Evolutionary conservation across 2,797 vertebrate genomes (phyloP).

Genomic region (Bradypodion pumilum): DNA sequence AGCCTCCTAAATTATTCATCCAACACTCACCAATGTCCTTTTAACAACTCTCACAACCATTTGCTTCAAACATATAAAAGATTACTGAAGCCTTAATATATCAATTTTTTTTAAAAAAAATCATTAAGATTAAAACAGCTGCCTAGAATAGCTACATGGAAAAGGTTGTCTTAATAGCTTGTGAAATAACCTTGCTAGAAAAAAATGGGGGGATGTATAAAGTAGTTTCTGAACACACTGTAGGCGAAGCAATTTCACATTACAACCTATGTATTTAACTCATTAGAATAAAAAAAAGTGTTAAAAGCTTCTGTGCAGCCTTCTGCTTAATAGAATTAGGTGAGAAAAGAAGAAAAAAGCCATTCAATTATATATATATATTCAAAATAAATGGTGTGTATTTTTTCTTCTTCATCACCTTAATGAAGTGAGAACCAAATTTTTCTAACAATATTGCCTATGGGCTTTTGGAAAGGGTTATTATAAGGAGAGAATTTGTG

Average conservation of each 20-base stretch:
- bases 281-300: conserved; percentile 25
- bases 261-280: conserved; percentile 37
- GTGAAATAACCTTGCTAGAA: conserved; percentile 36
- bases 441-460: conserved; percentile 4
- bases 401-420: conserved; percentile 50
- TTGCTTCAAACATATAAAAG: conserved; percentile 42
- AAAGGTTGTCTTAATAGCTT: conserved; percentile 39
- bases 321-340: conserved; percentile 15
- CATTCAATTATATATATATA: conserved; percentile 48
- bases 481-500: conserved; percentile 14
- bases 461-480: conserved; percentile 25
- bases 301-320: conserved; percentile 18
- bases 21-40: neutral
- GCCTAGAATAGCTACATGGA: conserved; percentile 40
- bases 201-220: neutral
- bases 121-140: conserved; percentile 43
- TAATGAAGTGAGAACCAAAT: conserved; percentile 45
- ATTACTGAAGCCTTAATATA: conserved; percentile 41
- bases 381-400: conserved; percentile 41
- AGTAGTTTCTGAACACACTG: conserved; percentile 32
- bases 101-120: neutral
- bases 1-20: conserved; percentile 10
- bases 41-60: conserved; percentile 1
- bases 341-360: neutral
- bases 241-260: conserved; percentile 45